A percentile compares a stretch with the other conserved stretches of the same genome.
Evolutionary conservation across 2,113 vertebrate species (phyloP).

Genomic region (Ailuropoda melanoleuca): DNA sequence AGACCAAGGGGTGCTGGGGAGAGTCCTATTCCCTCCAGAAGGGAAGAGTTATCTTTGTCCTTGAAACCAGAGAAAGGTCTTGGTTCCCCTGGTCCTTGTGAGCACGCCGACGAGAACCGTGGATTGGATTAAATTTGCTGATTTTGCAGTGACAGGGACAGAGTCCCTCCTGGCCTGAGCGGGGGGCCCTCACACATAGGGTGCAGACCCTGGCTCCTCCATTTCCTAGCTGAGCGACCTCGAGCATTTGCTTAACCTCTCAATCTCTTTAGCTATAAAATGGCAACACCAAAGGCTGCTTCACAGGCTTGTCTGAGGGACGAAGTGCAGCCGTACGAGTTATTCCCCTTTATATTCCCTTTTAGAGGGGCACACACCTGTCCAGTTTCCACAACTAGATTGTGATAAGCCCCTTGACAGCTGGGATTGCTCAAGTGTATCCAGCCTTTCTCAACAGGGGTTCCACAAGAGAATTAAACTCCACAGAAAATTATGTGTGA

Average conservation of each 20-base stretch:
- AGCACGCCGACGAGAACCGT: neutral
- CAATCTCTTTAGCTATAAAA: neutral
- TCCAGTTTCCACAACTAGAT: neutral
- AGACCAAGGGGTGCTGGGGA: neutral
- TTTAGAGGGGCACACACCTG: neutral
- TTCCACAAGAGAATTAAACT: conserved; percentile 20
- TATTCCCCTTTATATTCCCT: neutral
- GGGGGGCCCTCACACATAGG: neutral
- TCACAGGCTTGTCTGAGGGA: neutral
- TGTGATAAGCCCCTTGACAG: neutral
- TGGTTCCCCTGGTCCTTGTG: neutral
- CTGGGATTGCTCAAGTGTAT: neutral
- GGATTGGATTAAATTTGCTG: neutral
- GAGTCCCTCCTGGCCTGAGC: neutral
- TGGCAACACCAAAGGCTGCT: neutral
- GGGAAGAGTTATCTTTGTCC: neutral
- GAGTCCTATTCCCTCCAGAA: neutral
- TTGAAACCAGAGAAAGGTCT: neutral
- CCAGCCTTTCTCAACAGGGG: neutral
- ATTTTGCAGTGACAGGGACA: neutral
- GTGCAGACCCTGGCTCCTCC: neutral
- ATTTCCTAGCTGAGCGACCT: neutral
- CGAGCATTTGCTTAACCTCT: neutral
- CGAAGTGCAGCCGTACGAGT: neutral
- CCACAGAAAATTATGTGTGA: neutral